Evolutionary conservation across 2,888 invertebrate species (phyloP).

Genomic region (Neoitamus cyanurus): DNA sequence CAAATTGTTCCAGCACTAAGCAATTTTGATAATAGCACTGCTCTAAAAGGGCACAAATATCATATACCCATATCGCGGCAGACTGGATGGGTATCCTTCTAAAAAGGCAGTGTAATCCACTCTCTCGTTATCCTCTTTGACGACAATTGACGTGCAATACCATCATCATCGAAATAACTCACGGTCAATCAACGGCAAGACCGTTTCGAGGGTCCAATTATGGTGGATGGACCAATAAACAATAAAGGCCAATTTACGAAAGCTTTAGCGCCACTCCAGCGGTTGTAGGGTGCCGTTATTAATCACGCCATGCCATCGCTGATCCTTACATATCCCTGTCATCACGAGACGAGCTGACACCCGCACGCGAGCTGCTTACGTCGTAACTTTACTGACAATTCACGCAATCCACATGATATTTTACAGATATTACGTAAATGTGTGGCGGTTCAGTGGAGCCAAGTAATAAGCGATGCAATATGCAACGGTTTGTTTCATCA

Average conservation of each 20-base stretch:
- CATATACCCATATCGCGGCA: background rate
- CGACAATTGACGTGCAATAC: background rate
- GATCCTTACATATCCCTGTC: background rate
- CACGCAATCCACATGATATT: background rate
- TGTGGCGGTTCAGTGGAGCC: background rate
- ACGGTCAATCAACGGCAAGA: background rate
- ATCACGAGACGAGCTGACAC: background rate
- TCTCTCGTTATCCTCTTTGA: background rate
- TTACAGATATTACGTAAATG: background rate
- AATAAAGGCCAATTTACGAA: conserved; percentile 11
- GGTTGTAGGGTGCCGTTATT: background rate
- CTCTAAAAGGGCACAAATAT: too few relatives aligned
- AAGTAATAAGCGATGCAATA: background rate
- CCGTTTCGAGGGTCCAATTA: background rate
- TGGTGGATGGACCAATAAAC: background rate
- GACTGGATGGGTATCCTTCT: background rate
- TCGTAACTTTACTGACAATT: background rate
- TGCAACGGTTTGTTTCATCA: background rate
- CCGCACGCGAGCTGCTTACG: background rate
- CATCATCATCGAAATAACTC: background rate
- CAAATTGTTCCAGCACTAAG: too few relatives aligned
- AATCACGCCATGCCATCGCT: background rate
- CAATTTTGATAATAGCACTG: too few relatives aligned
- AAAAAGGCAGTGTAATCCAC: background rate
- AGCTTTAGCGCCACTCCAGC: background rate